phyloP scores from a whole-genome alignment of 2,113 vertebrate genomes.

The Nestor notabilis region DNA sequence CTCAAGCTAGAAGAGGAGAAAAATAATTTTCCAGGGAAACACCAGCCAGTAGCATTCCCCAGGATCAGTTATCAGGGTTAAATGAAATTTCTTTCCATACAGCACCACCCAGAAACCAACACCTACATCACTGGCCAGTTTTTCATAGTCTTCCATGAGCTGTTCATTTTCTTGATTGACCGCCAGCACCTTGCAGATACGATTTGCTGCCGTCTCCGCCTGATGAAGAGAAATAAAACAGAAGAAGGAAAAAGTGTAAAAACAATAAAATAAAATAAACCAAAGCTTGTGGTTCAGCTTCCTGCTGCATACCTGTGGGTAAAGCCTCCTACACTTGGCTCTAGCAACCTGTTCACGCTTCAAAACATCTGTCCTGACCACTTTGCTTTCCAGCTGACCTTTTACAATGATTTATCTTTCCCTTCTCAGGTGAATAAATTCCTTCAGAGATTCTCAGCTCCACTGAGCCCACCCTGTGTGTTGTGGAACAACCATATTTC shows the following conservation, averaged over 20 bases:
- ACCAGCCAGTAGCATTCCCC: not conserved
- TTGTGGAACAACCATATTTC: not conserved
- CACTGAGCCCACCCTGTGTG: not conserved
- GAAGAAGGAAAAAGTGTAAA: not conserved
- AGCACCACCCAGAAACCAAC: slow-evolving; percentile 9
- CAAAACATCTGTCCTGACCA: not conserved
- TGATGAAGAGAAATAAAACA: slow-evolving; percentile 67
- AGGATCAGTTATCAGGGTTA: not conserved
- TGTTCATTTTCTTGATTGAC: slow-evolving; percentile 99
- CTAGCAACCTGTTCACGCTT: not conserved
- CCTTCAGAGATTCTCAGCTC: not conserved
- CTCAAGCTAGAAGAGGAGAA: not conserved
- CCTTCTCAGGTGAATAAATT: not conserved
- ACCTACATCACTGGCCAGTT: slow-evolving; percentile 98
- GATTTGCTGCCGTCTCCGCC: slow-evolving; percentile 98
- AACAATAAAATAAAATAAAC: not conserved
- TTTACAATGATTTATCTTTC: not conserved
- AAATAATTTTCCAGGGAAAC: not conserved
- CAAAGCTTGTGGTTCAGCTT: not conserved
- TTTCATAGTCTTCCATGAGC: slow-evolving; percentile 99
- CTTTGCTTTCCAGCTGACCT: not conserved
- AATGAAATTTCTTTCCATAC: not conserved
- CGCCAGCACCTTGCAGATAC: slow-evolving; percentile 98
- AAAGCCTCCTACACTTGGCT: not conserved
- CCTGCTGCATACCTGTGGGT: not conserved